Base-by-base conservation (phyloP, 2,797 vertebrate species). In the Urophycis tenuis region DNA sequence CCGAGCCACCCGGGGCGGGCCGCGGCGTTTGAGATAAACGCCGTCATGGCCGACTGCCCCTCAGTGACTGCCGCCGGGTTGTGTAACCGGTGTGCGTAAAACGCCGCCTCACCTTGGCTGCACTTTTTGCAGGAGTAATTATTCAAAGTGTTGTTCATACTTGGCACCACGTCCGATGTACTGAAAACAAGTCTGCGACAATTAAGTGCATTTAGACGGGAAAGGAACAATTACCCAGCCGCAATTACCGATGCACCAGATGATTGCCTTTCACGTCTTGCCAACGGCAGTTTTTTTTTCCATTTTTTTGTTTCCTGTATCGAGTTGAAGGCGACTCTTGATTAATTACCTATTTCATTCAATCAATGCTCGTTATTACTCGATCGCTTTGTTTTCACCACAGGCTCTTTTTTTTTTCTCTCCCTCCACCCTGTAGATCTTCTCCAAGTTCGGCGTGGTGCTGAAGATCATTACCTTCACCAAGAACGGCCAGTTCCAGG, bases 401-500 rank as follows among this genome's bases (percentile, higher is more conserved):
- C 9, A 22, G n/a, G 31, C 32, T 70, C 77, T 0, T 0, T 49
- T n/a, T n/a, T n/a, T n/a, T 1, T 1, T 5, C 1, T 64, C 5
- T 78, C 4, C 31, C 5, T 30, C 32, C 22, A 30, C 0, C 74
- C 35, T 64, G 1, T 71, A 93, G 93, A 93, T 93, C 80, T 93
- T 94, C 80, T 93, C 91, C 0, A 93, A 93, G 76, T 92, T 92
- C 3, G 93, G 92, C 30, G 96, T 96, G 0, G 97, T 99, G 70
- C 88, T 99, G 87, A 99, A 99, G 86, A 98, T 99, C 45, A 99
- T 99, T 80, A 99, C 97, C 0, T 99, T 99, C 85, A 99, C 97
- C 0, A 99, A 99, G 94, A 99, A 99, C 89, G 97, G 95, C 88
- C 97, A 99, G 85, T 99, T 99, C 82, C 97, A 99, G 91, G 96